phyloP scores from a whole-genome alignment of 2,888 invertebrate species.

The Catocala fraxini region DNA sequence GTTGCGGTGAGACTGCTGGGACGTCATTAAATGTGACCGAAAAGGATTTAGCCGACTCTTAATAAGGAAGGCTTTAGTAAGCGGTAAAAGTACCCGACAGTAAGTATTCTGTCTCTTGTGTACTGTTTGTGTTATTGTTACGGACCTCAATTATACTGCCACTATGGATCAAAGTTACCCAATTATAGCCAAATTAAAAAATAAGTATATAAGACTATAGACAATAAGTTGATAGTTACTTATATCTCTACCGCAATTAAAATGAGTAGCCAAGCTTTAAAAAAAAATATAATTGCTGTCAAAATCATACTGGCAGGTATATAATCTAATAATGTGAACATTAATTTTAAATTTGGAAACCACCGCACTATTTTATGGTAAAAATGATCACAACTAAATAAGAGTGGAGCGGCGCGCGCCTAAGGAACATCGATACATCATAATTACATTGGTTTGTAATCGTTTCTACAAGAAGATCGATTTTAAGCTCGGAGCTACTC shows the following conservation, averaged over 20 bases:
- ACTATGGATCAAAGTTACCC: not conserved
- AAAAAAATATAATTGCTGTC: not conserved
- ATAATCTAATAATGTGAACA: conserved; percentile 13
- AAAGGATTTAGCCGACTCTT: conserved; percentile 79
- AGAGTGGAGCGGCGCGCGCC: conserved; percentile 35
- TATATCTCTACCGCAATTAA: not conserved
- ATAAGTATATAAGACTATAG: too few relatives aligned
- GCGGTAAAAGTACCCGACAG: conserved; percentile 66
- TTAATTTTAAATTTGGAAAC: conserved; percentile 21
- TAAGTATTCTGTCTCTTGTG: conserved; percentile 40
- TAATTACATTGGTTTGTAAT: conserved; percentile 56
- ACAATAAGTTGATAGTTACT: not conserved
- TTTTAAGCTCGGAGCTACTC: conserved; percentile 54
- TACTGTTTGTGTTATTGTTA: conserved; percentile 46
- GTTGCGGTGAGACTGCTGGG: conserved; percentile 65
- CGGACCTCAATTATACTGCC: conserved; percentile 9
- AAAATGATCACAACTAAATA: conserved; percentile 36
- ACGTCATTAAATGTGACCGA: conserved; percentile 83
- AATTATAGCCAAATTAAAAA: too few relatives aligned
- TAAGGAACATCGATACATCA: conserved; percentile 52
- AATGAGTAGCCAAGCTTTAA: not conserved
- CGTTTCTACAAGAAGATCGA: conserved; percentile 54
- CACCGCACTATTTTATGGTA: conserved; percentile 40
- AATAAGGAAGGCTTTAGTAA: conserved; percentile 75
- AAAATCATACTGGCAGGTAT: not conserved